These are phyloP conservation scores for Pionites leucogaster DNA, from an alignment of 2,113 vertebrate species.

Conservation along the genomic window DNA sequence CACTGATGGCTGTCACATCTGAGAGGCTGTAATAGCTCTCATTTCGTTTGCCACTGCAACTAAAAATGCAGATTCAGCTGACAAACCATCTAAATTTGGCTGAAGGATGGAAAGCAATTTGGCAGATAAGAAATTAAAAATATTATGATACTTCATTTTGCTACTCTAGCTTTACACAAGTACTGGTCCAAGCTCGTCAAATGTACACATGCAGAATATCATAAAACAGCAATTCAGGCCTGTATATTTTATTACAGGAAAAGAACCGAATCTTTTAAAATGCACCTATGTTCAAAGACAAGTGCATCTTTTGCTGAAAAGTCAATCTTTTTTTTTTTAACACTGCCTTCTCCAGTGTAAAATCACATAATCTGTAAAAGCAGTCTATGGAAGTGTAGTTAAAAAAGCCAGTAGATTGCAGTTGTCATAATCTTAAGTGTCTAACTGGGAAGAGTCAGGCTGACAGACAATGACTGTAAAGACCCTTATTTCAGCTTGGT, in stretches of 20 bases:
- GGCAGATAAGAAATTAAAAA: not conserved
- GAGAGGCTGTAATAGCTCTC: constrained; percentile 24
- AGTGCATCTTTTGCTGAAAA: not conserved
- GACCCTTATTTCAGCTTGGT: not conserved
- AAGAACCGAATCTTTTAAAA: not conserved
- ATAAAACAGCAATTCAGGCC: not conserved
- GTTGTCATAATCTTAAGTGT: not conserved
- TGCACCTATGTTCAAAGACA: not conserved
- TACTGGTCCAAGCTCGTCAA: not conserved
- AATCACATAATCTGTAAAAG: not conserved
- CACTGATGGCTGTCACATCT: constrained; percentile 3
- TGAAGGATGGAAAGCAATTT: constrained; percentile 19
- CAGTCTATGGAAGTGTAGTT: not conserved
- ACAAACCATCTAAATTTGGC: constrained; percentile 34
- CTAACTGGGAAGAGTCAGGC: not conserved
- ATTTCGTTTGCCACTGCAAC: constrained; percentile 44
- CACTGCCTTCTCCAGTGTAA: not conserved
- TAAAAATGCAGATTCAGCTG: constrained; percentile 44
- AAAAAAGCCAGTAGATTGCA: not conserved
- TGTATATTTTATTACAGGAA: not conserved
- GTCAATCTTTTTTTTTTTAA: not conserved
- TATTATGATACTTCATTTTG: not conserved
- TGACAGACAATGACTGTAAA: not conserved
- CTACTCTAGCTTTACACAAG: not conserved
- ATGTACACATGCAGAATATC: not conserved